These are phyloP conservation scores for Drosophila auraria DNA, from an alignment of 1,140 invertebrate genomes.

Conservation along the genomic window DNA sequence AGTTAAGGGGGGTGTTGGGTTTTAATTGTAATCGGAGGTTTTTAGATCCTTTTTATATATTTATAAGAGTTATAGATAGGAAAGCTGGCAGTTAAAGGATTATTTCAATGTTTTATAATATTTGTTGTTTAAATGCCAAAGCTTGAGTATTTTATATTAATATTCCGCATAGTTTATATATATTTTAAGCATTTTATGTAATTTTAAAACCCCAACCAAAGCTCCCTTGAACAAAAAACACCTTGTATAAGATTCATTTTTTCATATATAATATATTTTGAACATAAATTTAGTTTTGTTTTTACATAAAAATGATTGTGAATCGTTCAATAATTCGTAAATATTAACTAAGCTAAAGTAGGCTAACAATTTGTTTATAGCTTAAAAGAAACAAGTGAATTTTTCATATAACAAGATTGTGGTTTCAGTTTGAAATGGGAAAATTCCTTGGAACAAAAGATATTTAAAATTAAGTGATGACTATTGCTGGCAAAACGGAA, in stretches of 20 bases:
- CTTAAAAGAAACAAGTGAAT: conserved; percentile 19
- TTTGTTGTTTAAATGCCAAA: not conserved
- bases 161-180: not conserved
- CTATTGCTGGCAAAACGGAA: conserved; percentile 47
- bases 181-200: too few relatives aligned
- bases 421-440: conserved; percentile 27
- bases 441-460: conserved; percentile 21
- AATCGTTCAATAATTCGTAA: conserved; percentile 24
- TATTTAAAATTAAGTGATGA: conserved; percentile 31
- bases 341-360: conserved; percentile 24
- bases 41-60: not conserved
- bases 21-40: too few relatives aligned
- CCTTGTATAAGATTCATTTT: not conserved
- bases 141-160: not conserved
- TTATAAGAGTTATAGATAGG: not conserved
- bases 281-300: conserved; percentile 29
- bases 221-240: conserved; percentile 1
- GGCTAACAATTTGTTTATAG: conserved; percentile 37
- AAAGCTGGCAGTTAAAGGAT: too few relatives aligned
- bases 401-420: conserved; percentile 16
- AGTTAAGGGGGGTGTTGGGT: conserved; percentile 15
- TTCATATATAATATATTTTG: conserved; percentile 44
- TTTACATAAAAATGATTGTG: conserved; percentile 15
- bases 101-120: too few relatives aligned
- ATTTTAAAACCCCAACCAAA: not conserved